Percentiles rank a stretch among this genome's conserved stretches.
These are phyloP conservation scores for Barbus barbus DNA, from an alignment of 2,113 vertebrate genomes.

Conservation along the genomic window DNA sequence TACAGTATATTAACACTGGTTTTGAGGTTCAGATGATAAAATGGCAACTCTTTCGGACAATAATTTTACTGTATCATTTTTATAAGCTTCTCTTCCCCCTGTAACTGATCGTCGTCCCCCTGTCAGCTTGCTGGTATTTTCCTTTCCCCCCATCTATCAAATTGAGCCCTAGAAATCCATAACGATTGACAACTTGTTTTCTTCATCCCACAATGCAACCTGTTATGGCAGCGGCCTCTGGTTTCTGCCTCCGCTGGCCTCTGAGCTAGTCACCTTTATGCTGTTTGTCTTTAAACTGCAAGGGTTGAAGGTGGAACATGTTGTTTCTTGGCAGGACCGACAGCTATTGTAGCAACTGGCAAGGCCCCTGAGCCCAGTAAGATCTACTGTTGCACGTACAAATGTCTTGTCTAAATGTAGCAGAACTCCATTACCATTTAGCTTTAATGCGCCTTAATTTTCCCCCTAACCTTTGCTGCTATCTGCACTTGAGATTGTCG, in stretches of 20 bases:
- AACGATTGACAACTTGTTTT: neutral
- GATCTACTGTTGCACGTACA: slow-evolving; percentile 66
- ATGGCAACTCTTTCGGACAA: neutral
- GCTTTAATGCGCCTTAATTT: neutral
- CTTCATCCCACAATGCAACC: neutral
- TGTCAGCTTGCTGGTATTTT: neutral
- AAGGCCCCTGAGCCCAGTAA: slow-evolving; percentile 72
- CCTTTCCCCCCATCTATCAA: neutral
- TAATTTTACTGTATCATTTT: neutral
- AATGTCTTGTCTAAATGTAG: slow-evolving; percentile 28
- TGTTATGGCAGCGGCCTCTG: neutral
- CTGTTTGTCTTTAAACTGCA: slow-evolving; percentile 44
- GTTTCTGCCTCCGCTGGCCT: neutral
- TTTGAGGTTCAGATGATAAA: neutral
- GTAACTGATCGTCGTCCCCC: neutral
- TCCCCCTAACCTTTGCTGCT: slow-evolving; percentile 32
- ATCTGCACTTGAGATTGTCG: neutral
- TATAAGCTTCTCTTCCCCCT: neutral
- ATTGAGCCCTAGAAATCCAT: neutral
- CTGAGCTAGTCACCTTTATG: slow-evolving; percentile 37
- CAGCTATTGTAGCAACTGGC: slow-evolving; percentile 64
- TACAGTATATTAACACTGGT: neutral
- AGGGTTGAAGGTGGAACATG: slow-evolving; percentile 66
- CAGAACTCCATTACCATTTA: slow-evolving; percentile 10
- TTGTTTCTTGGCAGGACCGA: slow-evolving; percentile 76